Conservation (phyloP, 2,113 vertebrate species). For the Aegithalos caudatus region DNA sequence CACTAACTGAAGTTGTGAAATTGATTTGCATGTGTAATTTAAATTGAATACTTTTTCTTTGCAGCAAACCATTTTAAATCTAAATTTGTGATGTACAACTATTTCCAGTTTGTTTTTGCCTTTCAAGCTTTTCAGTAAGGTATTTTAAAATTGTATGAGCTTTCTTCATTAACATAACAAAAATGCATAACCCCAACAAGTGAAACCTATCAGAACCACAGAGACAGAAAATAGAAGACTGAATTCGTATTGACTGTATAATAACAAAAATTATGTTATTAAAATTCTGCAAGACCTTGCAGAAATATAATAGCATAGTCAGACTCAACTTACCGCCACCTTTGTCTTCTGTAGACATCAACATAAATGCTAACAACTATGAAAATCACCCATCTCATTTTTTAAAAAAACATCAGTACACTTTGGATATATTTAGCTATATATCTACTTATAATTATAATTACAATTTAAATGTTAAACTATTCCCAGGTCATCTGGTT, state of each 20-base stretch:
- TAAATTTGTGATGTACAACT: not conserved
- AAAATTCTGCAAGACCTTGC: conserved; percentile 29
- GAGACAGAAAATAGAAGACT: not conserved
- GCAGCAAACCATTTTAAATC: not conserved
- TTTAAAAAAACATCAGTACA: not conserved
- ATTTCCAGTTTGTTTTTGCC: not conserved
- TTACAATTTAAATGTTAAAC: not conserved
- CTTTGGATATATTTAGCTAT: not conserved
- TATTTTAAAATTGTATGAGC: conserved; percentile 24
- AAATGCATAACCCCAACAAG: conserved; percentile 8
- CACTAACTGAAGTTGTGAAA: not conserved
- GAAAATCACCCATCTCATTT: not conserved
- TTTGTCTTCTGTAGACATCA: not conserved
- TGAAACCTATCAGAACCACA: conserved; percentile 14
- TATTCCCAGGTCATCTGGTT: not conserved
- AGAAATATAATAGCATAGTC: conserved; percentile 13
- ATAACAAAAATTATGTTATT: conserved; percentile 16
- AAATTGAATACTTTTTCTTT: not conserved
- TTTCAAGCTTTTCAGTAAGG: not conserved
- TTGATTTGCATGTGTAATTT: not conserved
- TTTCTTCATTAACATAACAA: conserved; percentile 32
- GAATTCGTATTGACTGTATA: not conserved
- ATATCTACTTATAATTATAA: not conserved
- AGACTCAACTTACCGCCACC: not conserved
- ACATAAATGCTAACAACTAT: not conserved